Conservation (phyloP, 2,888 invertebrate genomes). For the Neria commutata region DNA sequence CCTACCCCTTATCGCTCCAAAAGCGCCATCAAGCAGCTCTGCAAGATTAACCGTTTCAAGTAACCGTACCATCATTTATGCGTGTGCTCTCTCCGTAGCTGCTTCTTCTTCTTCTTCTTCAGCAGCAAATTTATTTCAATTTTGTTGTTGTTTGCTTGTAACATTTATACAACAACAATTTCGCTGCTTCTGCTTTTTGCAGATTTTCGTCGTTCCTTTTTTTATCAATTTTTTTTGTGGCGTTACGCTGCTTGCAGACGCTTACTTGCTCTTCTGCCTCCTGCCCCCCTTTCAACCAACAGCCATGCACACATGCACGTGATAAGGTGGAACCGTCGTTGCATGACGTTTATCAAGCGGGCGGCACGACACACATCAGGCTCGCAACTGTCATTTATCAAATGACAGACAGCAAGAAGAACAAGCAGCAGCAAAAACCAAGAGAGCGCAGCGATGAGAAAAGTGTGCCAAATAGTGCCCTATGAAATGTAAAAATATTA, state of each 20-base stretch:
- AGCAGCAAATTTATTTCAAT: constrained; percentile 8
- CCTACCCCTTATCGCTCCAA: too few species aligned
- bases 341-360: too few species aligned
- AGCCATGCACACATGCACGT: too few species aligned
- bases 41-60: not conserved
- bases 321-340: too few species aligned
- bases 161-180: too few species aligned
- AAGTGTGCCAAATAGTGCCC: not conserved
- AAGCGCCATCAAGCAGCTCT: constrained; percentile 8
- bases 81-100: too few species aligned
- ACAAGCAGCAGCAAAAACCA: not conserved
- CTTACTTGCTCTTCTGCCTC: too few species aligned
- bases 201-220: not conserved
- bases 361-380: too few species aligned
- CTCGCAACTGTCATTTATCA: constrained; percentile 17
- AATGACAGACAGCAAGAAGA: not conserved
- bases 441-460: not conserved
- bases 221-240: not conserved
- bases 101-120: not conserved
- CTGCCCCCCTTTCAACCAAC: too few species aligned
- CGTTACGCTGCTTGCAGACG: constrained; percentile 20
- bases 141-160: constrained; percentile 11
- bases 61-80: too few species aligned
- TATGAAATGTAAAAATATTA: too few species aligned
- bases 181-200: too few species aligned